phyloP scores from a whole-genome alignment of 2,888 invertebrate species.

The Chloroclystis v-ata region DNA sequence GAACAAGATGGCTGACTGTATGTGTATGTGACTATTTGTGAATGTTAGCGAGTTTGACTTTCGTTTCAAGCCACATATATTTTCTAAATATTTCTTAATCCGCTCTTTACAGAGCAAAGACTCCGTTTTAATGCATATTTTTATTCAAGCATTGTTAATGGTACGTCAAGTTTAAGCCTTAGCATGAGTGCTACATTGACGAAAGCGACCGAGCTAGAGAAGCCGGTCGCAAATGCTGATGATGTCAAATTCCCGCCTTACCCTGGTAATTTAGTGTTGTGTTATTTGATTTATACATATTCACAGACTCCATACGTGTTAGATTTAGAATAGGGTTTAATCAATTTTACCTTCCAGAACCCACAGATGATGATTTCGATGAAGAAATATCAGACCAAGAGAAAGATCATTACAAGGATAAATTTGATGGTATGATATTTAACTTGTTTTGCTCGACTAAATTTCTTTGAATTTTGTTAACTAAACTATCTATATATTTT shows the following conservation, averaged over 20 bases:
- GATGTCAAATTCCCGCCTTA: constrained; percentile 66
- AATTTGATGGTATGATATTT: constrained; percentile 60
- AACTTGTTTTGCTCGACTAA: not conserved
- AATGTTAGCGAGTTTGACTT: too few species aligned
- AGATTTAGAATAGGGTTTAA: too few species aligned
- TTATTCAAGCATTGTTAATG: too few species aligned
- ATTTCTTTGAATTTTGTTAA: not conserved
- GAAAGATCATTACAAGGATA: constrained; percentile 66
- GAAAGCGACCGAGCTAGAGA: constrained; percentile 49
- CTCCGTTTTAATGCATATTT: too few species aligned
- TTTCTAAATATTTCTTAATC: too few species aligned
- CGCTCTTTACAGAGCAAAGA: too few species aligned
- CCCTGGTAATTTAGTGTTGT: constrained; percentile 44
- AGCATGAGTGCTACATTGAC: constrained; percentile 55
- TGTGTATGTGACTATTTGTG: too few species aligned
- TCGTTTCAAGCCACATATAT: too few species aligned
- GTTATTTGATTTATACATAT: not conserved
- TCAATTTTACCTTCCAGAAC: constrained; percentile 47
- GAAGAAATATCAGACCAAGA: constrained; percentile 75
- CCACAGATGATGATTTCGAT: constrained; percentile 71
- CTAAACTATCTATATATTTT: constrained; percentile 26
- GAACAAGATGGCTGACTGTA: too few species aligned
- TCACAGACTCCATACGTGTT: too few species aligned
- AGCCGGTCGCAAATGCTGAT: constrained; percentile 55
- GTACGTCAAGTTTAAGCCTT: constrained; percentile 1